These are phyloP conservation scores for Heliothis subflexa DNA, from an alignment of 1,140 invertebrate genomes.

Conservation along the genomic window DNA sequence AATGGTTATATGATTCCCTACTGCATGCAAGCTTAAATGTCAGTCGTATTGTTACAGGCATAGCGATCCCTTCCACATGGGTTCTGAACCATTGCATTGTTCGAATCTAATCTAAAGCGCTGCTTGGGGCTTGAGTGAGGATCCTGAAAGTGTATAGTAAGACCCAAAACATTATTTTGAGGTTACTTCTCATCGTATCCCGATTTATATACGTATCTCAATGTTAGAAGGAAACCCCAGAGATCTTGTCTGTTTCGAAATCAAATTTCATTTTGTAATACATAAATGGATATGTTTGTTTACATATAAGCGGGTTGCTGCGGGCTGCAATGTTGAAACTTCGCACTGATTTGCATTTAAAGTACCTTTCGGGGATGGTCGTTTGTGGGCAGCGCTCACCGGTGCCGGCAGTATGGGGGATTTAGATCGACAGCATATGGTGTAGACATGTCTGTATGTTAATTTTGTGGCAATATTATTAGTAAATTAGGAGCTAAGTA, in stretches of 20 bases:
- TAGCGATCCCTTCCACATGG: no score
- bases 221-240: not conserved
- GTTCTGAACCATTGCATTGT: no score
- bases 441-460: not conserved
- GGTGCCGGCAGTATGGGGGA: not conserved
- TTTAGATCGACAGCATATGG: slow-evolving; percentile 2
- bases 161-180: no score
- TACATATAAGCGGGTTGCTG: slow-evolving; percentile 50
- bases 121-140: no score
- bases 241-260: slow-evolving; percentile 3
- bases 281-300: slow-evolving; percentile 44
- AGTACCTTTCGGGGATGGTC: slow-evolving; percentile 59
- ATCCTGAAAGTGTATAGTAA: no score
- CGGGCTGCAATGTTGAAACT: slow-evolving; percentile 59
- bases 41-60: no score
- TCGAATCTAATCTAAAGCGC: no score
- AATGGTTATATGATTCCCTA: no score
- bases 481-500: no score
- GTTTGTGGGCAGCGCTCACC: slow-evolving; percentile 41
- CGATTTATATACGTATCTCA: not conserved
- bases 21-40: no score
- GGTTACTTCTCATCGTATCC: no score
- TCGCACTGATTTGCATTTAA: slow-evolving; percentile 71
- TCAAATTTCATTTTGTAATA: slow-evolving; percentile 43
- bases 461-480: not conserved